Conservation (phyloP, 2,888 invertebrate species). For the Zaprionus lineosus region DNA sequence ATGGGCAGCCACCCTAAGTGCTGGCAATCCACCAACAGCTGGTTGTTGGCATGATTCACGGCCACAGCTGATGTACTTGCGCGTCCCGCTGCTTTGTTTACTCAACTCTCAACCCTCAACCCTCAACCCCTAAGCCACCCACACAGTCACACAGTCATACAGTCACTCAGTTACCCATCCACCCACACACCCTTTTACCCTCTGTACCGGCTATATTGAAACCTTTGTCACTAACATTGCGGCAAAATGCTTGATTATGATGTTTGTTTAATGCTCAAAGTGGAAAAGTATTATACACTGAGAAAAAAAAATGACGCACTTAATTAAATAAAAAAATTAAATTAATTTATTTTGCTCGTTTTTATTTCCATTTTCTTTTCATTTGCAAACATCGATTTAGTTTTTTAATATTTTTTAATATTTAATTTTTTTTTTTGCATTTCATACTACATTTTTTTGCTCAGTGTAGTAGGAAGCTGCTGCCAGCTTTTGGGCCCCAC, state of each 20-base stretch:
- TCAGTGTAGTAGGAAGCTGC: constrained; percentile 41
- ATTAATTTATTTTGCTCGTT: too few relatives aligned
- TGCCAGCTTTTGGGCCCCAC: constrained; percentile 20
- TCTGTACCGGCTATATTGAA: neutral
- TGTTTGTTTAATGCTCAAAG: constrained; percentile 58
- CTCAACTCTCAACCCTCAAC: constrained; percentile 8
- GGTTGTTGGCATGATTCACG: constrained; percentile 44
- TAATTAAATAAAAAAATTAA: neutral
- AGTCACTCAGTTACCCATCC: too few relatives aligned
- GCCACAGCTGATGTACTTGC: constrained; percentile 30
- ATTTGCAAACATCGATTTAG: too few relatives aligned
- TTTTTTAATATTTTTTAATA: too few relatives aligned
- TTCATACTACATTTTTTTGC: neutral
- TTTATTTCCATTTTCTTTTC: too few relatives aligned
- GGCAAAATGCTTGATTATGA: constrained; percentile 67
- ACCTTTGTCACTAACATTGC: constrained; percentile 43
- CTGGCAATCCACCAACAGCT: constrained; percentile 30
- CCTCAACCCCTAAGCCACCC: too few relatives aligned
- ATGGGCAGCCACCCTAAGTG: constrained; percentile 24
- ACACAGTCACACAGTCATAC: too few relatives aligned
- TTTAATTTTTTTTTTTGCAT: too few relatives aligned
- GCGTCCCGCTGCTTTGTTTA: constrained; percentile 39
- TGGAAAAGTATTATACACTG: constrained; percentile 53
- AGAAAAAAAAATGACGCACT: neutral
- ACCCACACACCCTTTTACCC: constrained; percentile 7